phyloP scores from a whole-genome alignment of 2,888 invertebrate species.

The Melieria crassipennis region DNA sequence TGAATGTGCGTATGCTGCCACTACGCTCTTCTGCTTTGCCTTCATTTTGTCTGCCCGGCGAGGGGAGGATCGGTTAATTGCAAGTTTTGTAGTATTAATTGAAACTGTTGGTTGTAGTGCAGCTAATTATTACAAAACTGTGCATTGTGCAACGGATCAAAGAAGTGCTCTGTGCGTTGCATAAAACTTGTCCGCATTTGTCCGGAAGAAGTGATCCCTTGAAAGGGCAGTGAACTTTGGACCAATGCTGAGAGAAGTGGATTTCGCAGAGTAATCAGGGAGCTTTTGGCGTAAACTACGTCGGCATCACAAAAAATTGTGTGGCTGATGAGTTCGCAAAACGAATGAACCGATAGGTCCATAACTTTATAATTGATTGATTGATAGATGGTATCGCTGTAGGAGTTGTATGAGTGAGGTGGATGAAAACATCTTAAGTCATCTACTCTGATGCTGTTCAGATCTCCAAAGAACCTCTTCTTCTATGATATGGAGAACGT shows the following conservation, averaged over 20 bases:
- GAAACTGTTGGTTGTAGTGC: slow-evolving; percentile 12
- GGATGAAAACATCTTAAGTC: too few relatives aligned
- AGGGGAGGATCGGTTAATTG: slow-evolving; percentile 16
- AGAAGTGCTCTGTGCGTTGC: neutral
- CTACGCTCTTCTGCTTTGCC: neutral
- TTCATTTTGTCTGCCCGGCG: slow-evolving; percentile 2
- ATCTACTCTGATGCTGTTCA: too few relatives aligned
- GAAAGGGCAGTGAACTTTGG: too few relatives aligned
- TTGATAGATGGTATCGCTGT: neutral
- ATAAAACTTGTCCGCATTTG: too few relatives aligned
- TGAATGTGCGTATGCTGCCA: neutral
- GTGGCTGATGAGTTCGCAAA: neutral
- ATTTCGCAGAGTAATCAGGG: too few relatives aligned
- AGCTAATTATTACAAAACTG: slow-evolving; percentile 20
- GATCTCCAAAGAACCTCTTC: too few relatives aligned
- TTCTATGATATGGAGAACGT: too few relatives aligned
- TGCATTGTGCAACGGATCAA: slow-evolving; percentile 8
- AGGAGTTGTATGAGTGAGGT: too few relatives aligned
- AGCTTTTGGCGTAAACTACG: too few relatives aligned
- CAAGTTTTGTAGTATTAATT: slow-evolving; percentile 20
- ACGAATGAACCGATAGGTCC: neutral
- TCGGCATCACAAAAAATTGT: neutral
- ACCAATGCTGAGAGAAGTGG: too few relatives aligned
- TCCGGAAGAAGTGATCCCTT: too few relatives aligned
- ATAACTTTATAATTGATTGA: neutral